Conservation (phyloP, 2,888 invertebrate species). For the Tineola bisselliella region DNA sequence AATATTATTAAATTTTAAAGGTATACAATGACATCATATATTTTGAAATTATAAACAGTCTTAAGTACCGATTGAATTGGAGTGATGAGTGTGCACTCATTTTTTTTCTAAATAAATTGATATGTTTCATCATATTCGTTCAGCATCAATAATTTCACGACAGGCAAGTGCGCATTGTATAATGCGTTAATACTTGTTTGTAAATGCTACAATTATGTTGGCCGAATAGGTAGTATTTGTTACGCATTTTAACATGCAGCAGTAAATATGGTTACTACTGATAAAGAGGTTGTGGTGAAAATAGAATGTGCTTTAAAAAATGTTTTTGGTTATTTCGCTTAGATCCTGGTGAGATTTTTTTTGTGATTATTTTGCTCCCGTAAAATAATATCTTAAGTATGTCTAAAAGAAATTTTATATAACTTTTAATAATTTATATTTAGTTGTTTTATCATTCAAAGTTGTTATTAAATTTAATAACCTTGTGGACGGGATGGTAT, state of each 20-base stretch:
- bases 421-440: neutral
- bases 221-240: conserved; percentile 7
- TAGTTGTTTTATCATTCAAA: neutral
- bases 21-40: neutral
- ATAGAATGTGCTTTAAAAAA: conserved; percentile 7
- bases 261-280: neutral
- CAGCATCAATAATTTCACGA: conserved; percentile 1
- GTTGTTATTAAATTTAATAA: neutral
- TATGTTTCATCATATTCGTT: conserved; percentile 10
- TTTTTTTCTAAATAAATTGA: conserved; percentile 7
- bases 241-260: neutral
- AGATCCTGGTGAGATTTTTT: conserved; percentile 1
- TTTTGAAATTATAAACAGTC: too few species aligned
- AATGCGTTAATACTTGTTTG: conserved; percentile 3
- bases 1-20: neutral
- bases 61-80: neutral
- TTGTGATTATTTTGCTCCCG: neutral
- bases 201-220: conserved; percentile 1
- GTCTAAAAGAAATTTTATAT: neutral
- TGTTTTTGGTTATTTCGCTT: conserved; percentile 3
- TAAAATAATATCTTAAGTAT: too few species aligned
- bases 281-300: neutral
- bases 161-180: conserved; percentile 7
- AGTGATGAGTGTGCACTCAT: neutral
- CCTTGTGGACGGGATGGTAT: neutral